These are phyloP conservation scores for Lutjanus campechanus DNA, from an alignment of 2,797 vertebrate species.

Conservation along the genomic window DNA sequence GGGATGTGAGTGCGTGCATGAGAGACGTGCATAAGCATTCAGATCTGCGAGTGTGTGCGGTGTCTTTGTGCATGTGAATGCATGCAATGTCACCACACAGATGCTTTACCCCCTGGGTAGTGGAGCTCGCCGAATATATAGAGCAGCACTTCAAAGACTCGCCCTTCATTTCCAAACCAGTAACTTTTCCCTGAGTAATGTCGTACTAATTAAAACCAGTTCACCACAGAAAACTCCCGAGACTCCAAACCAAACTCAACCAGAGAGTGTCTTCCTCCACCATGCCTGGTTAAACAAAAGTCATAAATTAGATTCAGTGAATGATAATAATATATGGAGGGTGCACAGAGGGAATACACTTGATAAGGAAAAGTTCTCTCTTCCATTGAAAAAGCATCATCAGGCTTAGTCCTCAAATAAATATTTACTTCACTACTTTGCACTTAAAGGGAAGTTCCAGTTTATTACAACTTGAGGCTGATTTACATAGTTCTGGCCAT, in stretches of 20 bases:
- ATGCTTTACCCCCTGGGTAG: conserved; percentile 78
- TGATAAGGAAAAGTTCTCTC: conserved; percentile 37
- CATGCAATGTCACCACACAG: conserved; percentile 78
- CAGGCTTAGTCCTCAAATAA: conserved; percentile 30
- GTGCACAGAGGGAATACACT: conserved; percentile 36
- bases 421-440: conserved; percentile 43
- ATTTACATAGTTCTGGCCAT: neutral
- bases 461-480: neutral
- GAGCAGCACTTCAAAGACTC: conserved; percentile 85
- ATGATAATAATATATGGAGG: conserved; percentile 59
- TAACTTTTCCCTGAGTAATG: conserved; percentile 77
- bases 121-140: conserved; percentile 76
- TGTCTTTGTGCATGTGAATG: conserved; percentile 63
- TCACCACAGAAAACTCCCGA: conserved; percentile 64
- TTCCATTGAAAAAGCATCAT: conserved; percentile 51
- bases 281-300: conserved; percentile 69
- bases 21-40: conserved; percentile 47
- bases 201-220: conserved; percentile 81
- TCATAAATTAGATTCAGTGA: conserved; percentile 73
- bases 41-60: conserved; percentile 47
- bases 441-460: conserved; percentile 13
- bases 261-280: conserved; percentile 65
- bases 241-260: conserved; percentile 66
- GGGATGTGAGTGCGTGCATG: conserved; percentile 31
- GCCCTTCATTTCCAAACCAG: conserved; percentile 85